Evolutionary conservation across 2,113 vertebrate species (phyloP).

Genomic region (Pachyramphus minor): DNA sequence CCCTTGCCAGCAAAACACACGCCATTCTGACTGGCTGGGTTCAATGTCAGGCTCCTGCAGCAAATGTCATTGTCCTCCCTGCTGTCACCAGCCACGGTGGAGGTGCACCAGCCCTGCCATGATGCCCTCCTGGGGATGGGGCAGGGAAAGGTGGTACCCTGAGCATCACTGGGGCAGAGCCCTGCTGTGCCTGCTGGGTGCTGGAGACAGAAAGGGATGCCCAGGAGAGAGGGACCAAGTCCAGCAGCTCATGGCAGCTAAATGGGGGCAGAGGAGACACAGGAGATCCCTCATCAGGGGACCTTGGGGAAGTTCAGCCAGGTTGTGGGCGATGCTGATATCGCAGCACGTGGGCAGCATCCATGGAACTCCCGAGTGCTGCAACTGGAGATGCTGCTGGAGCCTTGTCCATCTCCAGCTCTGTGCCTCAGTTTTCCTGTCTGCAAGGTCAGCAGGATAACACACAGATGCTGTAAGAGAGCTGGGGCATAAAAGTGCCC

Average conservation of each 20-base stretch:
- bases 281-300: rapidly evolving
- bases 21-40: slow-evolving; percentile 52
- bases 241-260: not conserved
- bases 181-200: not conserved
- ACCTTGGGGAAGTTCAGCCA: not conserved
- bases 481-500: not conserved
- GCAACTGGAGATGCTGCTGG: not conserved
- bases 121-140: not conserved
- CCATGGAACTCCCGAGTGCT: rapidly evolving
- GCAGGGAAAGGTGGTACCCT: not conserved
- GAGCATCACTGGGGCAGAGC: not conserved
- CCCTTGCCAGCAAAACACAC: slow-evolving; percentile 61
- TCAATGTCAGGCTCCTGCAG: slow-evolving; percentile 64
- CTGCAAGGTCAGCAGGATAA: not conserved
- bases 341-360: rapidly evolving
- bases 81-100: not conserved
- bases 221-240: not conserved
- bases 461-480: not conserved
- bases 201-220: not conserved
- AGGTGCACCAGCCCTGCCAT: not conserved
- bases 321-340: not conserved
- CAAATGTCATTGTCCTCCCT: slow-evolving; percentile 41
- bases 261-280: not conserved
- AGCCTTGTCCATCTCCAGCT: not conserved
- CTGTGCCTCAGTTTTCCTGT: not conserved